Base-by-base conservation (phyloP, 2,888 invertebrate genomes). In the Tetropium fuscum region DNA sequence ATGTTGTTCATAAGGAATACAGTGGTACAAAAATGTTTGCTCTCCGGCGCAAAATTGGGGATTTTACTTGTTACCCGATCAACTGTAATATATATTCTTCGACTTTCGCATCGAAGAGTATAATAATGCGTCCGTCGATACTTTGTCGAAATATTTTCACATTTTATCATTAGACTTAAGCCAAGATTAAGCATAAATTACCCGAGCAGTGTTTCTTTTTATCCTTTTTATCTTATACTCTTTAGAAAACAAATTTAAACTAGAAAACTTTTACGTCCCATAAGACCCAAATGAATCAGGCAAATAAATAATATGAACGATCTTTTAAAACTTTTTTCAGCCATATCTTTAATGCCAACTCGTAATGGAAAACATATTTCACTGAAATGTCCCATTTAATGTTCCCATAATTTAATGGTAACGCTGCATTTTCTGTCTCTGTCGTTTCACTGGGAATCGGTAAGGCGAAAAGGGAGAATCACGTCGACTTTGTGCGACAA, bases 331-430 rank as follows among this genome's bases (percentile, higher is more conserved):
- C 74, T 78, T 78, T 78, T 77, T 78, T 75, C 72, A 71, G 75
- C 75, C 78, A 78, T 79, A 78, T 79, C 78, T 79, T 78, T 78
- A 79, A 78, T 78, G 78, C 73, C 73, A 73, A 72, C 74, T 75
- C 78, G 75, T 80, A 80, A 80, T 80, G 78, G 78, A 78, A 75
- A 75, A 73, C 78, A 79, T 80, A 79, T 80, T 79, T 80, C 78
- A 80, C 78, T 64, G 67, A 74, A 76, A 78, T 76, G 78, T 78
- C 78, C 75, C 76, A 69, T 74, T 70, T 71, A 73, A 70, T 70
- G 71, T 70, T 66, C 62, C 65, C 58, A 67, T 67, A 72, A 71
- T 72, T 72, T 71, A 67, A 58, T 61, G 60, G 58, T 56, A 60
- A 68, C 66, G 58, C 59, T 49, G 64, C 57, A 57, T 54, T 64